Evolutionary conservation across 2,888 invertebrate genomes (phyloP).

Genomic region (Drepana falcataria): DNA sequence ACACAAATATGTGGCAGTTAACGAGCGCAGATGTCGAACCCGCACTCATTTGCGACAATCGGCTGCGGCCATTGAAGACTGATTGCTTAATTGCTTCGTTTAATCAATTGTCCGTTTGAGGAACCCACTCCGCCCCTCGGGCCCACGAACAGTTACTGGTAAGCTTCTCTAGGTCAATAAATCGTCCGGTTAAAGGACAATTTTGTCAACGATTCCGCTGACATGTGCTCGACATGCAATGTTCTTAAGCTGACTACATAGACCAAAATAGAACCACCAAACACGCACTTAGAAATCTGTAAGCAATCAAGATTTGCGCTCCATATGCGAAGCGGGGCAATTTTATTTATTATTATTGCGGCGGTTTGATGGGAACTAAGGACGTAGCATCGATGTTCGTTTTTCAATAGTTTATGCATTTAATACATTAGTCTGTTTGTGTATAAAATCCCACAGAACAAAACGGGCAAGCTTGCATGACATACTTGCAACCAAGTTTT

Average conservation of each 20-base stretch:
- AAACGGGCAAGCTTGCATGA: too few relatives aligned
- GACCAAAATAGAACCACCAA: background rate
- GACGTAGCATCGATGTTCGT: background rate
- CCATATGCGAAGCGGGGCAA: background rate
- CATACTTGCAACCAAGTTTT: too few relatives aligned
- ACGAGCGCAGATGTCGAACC: constrained; percentile 52
- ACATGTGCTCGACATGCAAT: constrained; percentile 18
- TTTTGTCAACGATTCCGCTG: constrained; percentile 50
- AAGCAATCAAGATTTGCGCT: background rate
- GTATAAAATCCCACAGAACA: too few relatives aligned
- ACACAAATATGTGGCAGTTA: constrained; percentile 1
- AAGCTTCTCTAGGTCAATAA: constrained; percentile 60
- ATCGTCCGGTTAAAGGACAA: constrained; percentile 58
- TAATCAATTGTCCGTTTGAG: constrained; percentile 76
- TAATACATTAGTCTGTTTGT: too few relatives aligned
- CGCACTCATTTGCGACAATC: constrained; percentile 72
- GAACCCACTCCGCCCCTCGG: constrained; percentile 49
- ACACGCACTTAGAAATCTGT: background rate
- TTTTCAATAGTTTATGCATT: background rate
- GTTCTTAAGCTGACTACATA: constrained; percentile 1
- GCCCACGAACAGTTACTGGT: constrained; percentile 53
- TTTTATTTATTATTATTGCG: background rate
- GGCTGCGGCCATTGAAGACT: constrained; percentile 62
- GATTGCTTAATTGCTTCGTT: constrained; percentile 78
- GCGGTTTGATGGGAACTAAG: background rate